Evolutionary conservation across 2,797 vertebrate species (phyloP), one percentile per base, ranked within the genome.

Genomic region (Trachops cirrhosus): DNA sequence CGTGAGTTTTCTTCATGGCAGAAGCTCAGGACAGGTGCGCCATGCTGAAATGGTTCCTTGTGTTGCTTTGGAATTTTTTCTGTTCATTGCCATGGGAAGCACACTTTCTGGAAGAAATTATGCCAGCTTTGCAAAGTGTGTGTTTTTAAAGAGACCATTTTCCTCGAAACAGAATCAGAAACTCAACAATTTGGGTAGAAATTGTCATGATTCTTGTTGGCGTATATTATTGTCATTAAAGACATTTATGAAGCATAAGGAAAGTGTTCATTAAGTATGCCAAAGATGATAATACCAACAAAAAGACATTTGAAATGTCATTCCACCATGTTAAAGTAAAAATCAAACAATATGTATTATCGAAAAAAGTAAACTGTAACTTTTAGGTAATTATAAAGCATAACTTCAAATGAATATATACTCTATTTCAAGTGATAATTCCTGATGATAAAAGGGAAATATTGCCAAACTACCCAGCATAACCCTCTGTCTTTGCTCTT

Each of bases 71-170:
- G 34, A 91, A 9, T 19, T 41, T 46, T 85, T 78, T 48, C 86
- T 75, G 2, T 79, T 89, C 87, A 75, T 86, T 83, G 54, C 50
- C 37, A 8, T 44, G 18, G 62, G 44, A 79, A 85, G 85, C 59
- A 67, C 37, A 9, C n/a, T 79, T 77, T 68, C 8, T 75, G 24
- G 54, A 89, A 93, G 75, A 89, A 68, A 90, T 86, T 50, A 34
- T 48, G 19, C 57, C 59, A 83, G 52, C 44, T 91, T 86, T 71
- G n/a, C 9, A 16, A 79, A 74, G 26, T 29, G 32, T 62, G 1
- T 85, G 59, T 80, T 94, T 91, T 82, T 88, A 73, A 68, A 77
- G 22, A 85, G 57, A 91, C 29, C 41, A 71, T 95, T 94, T 93
- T 93, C 62, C 86, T 50, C 68, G 54, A 90, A 92, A 73, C 29